A percentile compares a stretch with the other conserved stretches of the same genome.
These are phyloP conservation scores for Rhabditoides inermis DNA, from an alignment of 2,888 invertebrate genomes.

Conservation along the genomic window DNA sequence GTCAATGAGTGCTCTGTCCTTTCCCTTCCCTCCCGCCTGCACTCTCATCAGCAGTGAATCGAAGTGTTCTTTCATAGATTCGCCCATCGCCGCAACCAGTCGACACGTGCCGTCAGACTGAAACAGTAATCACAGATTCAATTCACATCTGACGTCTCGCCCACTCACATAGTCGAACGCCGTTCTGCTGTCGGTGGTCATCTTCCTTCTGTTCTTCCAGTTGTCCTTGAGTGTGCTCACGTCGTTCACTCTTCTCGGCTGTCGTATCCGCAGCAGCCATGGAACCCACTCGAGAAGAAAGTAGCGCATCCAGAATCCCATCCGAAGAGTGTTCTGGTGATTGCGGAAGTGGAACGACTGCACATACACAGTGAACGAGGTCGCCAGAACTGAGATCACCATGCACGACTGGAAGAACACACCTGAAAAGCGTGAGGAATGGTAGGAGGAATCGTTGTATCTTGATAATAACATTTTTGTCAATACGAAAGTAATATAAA, in stretches of 20 bases:
- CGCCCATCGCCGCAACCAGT: slow-evolving; percentile 26
- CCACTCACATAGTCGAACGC: too few species aligned
- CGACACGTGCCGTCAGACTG: slow-evolving; percentile 28
- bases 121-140: too few species aligned
- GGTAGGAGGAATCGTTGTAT: too few species aligned
- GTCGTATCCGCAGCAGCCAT: slow-evolving; percentile 37
- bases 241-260: slow-evolving; percentile 30
- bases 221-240: slow-evolving; percentile 19
- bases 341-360: slow-evolving; percentile 41
- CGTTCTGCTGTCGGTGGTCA: too few species aligned
- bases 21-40: slow-evolving; percentile 23
- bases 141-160: too few species aligned
- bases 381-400: slow-evolving; percentile 41
- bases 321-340: slow-evolving; percentile 31
- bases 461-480: too few species aligned
- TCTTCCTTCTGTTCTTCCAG: slow-evolving; percentile 6
- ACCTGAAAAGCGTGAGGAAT: slow-evolving; percentile 15
- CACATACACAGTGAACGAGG: slow-evolving; percentile 44
- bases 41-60: slow-evolving; percentile 7
- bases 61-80: slow-evolving; percentile 34
- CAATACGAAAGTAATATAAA: too few species aligned
- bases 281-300: slow-evolving; percentile 42
- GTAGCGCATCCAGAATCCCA: slow-evolving; percentile 46
- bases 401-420: slow-evolving; percentile 48
- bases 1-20: slow-evolving; percentile 17